These are phyloP conservation scores for Cistogaster globosa DNA, from an alignment of 2,888 invertebrate species.

Conservation along the genomic window DNA sequence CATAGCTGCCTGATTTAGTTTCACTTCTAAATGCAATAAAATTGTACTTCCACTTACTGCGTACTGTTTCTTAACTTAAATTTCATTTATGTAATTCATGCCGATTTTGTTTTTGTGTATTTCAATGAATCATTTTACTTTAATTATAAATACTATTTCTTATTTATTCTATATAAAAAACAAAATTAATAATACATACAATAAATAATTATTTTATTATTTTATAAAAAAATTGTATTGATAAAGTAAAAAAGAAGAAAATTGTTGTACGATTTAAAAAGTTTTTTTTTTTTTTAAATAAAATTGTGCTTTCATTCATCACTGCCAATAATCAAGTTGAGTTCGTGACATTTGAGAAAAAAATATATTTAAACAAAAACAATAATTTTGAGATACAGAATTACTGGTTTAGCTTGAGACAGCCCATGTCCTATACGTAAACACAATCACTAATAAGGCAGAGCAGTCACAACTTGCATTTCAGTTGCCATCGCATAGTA, in stretches of 20 bases:
- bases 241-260: slow-evolving; percentile 48
- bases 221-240: slow-evolving; percentile 18
- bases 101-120: background rate
- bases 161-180: background rate
- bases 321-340: slow-evolving; percentile 64
- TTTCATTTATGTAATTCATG: slow-evolving; percentile 13
- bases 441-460: slow-evolving; percentile 14
- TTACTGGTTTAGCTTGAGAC: slow-evolving; percentile 35
- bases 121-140: slow-evolving; percentile 46
- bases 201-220: slow-evolving; percentile 25
- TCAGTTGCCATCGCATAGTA: background rate
- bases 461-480: background rate
- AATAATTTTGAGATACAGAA: slow-evolving; percentile 41
- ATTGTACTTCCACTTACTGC: slow-evolving; percentile 42
- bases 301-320: slow-evolving; percentile 65
- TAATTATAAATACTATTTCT: slow-evolving; percentile 29
- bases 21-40: background rate
- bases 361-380: slow-evolving; percentile 44
- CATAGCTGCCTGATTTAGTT: background rate
- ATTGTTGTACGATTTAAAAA: slow-evolving; percentile 23
- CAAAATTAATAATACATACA: slow-evolving; percentile 20
- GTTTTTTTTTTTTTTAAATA: background rate
- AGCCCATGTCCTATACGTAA: slow-evolving; percentile 34
- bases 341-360: slow-evolving; percentile 64
- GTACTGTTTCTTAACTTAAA: slow-evolving; percentile 16